Percentiles rank a stretch among this genome's conserved stretches.
Conservation (phyloP, 2,888 invertebrate genomes). For the Argyresthia albistria region DNA sequence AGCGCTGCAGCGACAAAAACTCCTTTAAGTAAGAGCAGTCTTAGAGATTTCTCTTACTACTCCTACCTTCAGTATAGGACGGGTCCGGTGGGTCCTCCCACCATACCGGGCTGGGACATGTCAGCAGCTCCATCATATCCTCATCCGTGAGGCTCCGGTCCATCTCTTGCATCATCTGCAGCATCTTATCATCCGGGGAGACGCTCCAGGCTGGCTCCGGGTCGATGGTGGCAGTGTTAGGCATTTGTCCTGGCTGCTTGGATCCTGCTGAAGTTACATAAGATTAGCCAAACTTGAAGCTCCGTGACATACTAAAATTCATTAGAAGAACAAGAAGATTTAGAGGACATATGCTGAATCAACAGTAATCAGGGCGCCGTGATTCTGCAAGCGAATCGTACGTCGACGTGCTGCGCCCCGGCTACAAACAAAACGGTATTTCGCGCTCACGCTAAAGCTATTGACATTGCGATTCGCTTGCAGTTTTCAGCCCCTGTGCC, state of each 20-base stretch:
- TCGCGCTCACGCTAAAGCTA: too few relatives aligned
- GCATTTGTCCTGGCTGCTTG: neutral
- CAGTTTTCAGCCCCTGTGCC: too few relatives aligned
- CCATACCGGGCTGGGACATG: constrained; percentile 61
- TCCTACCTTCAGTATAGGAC: constrained; percentile 34
- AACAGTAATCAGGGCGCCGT: too few relatives aligned
- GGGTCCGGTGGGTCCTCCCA: constrained; percentile 46
- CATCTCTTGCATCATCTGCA: constrained; percentile 26
- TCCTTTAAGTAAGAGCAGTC: neutral
- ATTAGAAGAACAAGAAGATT: too few relatives aligned
- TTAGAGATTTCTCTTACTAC: neutral
- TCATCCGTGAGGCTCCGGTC: constrained; percentile 36
- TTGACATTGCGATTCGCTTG: too few relatives aligned
- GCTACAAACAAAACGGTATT: too few relatives aligned
- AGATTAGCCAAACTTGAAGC: too few relatives aligned
- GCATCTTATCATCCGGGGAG: neutral
- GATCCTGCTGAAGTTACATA: neutral
- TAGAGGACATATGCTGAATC: too few relatives aligned
- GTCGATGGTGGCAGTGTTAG: neutral
- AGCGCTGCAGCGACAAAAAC: too few relatives aligned
- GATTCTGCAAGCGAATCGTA: too few relatives aligned
- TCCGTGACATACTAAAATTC: too few relatives aligned
- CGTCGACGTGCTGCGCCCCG: too few relatives aligned
- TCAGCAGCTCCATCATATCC: constrained; percentile 51
- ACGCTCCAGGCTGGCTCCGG: neutral